Evolutionary conservation across 2,113 vertebrate species (phyloP).

Genomic region (Brienomyrus brachyistius): DNA sequence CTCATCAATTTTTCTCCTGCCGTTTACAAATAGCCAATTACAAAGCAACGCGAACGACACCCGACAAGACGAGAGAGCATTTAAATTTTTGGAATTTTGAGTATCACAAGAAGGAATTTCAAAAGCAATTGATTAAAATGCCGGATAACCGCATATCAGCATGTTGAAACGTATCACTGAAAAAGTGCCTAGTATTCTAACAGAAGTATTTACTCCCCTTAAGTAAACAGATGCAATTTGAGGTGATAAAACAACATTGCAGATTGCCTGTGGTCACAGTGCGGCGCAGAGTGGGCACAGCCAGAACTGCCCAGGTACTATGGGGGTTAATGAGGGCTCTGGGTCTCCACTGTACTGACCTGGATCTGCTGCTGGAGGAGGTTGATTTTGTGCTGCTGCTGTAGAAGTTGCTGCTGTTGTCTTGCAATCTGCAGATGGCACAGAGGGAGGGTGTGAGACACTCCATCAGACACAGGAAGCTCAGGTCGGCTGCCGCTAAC

Average conservation of each 20-base stretch:
- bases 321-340: neutral
- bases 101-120: neutral
- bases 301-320: neutral
- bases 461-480: neutral
- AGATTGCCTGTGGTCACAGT: neutral
- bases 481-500: neutral
- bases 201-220: neutral
- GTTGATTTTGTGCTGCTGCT: conserved; percentile 99
- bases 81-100: neutral
- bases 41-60: conserved; percentile 50
- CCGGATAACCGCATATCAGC: neutral
- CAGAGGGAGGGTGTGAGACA: conserved; percentile 28
- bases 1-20: conserved; percentile 53
- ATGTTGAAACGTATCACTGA: neutral
- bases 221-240: neutral
- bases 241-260: neutral
- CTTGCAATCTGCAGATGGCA: conserved; percentile 82
- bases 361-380: conserved; percentile 99
- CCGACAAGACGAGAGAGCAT: conserved; percentile 1
- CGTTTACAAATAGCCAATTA: conserved; percentile 56
- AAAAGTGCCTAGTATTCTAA: neutral
- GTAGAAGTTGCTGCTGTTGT: conserved; percentile 98
- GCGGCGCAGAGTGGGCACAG: neutral
- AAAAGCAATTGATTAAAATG: neutral
- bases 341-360: conserved; percentile 68